Percentiles rank a stretch among this genome's conserved stretches.
Conservation (phyloP, 1,140 invertebrate genomes). For the Drosophila nigrodunni region DNA sequence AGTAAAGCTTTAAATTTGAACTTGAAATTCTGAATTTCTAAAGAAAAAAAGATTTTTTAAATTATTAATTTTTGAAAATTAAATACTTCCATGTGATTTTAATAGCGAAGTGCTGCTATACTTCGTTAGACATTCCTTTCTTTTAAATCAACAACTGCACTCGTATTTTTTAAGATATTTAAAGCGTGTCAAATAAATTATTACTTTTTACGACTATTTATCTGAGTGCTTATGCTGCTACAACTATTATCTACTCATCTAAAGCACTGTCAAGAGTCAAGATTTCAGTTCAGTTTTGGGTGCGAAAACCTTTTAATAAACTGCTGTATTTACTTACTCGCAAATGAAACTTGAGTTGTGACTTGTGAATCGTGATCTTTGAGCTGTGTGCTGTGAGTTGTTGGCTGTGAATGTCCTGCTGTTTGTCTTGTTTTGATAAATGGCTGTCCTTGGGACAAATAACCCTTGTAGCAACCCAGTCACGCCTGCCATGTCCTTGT, state of each 20-base stretch:
- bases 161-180: no score
- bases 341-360: constrained; percentile 1
- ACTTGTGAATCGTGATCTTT: constrained; percentile 2
- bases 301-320: neutral
- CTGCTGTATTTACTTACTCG: constrained; percentile 1
- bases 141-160: no score
- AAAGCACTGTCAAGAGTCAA: neutral
- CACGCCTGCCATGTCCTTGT: constrained; percentile 12
- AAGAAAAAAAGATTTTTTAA: neutral
- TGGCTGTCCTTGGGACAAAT: constrained; percentile 28
- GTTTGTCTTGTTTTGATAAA: constrained; percentile 18
- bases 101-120: no score
- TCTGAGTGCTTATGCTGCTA: neutral
- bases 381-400: constrained; percentile 10
- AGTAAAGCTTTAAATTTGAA: no score
- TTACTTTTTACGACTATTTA: no score
- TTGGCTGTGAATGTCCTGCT: constrained; percentile 2
- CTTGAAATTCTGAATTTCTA: no score
- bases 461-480: constrained; percentile 12
- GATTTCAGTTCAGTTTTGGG: neutral
- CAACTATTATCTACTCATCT: constrained; percentile 1
- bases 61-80: neutral
- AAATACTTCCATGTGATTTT: no score
- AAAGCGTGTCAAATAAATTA: no score
- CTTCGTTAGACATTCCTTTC: neutral